Percentiles rank a stretch among this genome's conserved stretches.
phyloP scores from a whole-genome alignment of 1,140 invertebrate species.

The Sarcophaga bullata region DNA sequence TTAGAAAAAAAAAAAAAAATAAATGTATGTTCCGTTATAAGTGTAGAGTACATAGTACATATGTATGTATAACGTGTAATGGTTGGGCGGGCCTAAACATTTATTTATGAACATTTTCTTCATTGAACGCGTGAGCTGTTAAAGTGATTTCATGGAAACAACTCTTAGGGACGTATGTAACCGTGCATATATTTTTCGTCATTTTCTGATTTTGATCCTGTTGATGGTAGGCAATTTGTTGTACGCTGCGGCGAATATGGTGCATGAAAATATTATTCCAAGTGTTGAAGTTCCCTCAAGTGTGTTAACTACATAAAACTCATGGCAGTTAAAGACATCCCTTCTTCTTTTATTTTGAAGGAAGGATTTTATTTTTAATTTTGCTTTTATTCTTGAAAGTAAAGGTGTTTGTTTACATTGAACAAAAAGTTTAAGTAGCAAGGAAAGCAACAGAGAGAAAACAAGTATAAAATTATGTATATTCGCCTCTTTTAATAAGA shows the following conservation, averaged over 20 bases:
- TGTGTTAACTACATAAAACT: constrained; percentile 7
- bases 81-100: not conserved
- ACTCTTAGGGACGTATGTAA: not conserved
- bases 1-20: no score
- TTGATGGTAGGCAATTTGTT: constrained; percentile 3
- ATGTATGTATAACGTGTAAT: not conserved
- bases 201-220: not conserved
- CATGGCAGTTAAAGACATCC: constrained; percentile 7
- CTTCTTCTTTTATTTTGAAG: not conserved
- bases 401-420: constrained; percentile 2
- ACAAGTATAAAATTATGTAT: not conserved
- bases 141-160: not conserved
- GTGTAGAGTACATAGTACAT: not conserved
- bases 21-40: no score
- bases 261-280: not conserved
- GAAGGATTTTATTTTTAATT: not conserved
- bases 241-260: not conserved
- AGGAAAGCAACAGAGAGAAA: not conserved
- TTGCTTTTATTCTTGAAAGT: not conserved
- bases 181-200: not conserved
- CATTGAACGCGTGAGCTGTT: not conserved
- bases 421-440: not conserved
- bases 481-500: not conserved
- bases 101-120: not conserved
- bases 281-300: constrained; percentile 8